phyloP scores from a whole-genome alignment of 2,797 vertebrate species.

The Rachycentron canadum region DNA sequence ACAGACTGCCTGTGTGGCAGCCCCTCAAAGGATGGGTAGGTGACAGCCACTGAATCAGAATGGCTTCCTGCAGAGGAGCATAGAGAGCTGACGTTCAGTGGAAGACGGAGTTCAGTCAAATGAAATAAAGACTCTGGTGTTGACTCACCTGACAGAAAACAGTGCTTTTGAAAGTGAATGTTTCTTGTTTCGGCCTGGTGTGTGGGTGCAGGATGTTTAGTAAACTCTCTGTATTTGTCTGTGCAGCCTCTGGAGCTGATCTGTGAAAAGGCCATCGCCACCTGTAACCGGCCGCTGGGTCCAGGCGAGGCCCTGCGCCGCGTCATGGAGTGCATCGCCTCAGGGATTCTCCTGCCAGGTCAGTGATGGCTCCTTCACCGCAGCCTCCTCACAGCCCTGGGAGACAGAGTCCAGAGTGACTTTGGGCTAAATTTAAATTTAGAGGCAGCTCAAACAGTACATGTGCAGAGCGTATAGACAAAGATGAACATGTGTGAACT shows the following conservation, averaged over 20 bases:
- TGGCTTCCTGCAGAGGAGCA: not conserved
- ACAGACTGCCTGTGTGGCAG: constrained; percentile 91
- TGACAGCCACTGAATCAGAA: constrained; percentile 44
- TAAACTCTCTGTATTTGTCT: not conserved
- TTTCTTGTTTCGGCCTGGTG: not conserved
- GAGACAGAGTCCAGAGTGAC: too few species aligned
- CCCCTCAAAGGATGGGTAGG: constrained; percentile 94
- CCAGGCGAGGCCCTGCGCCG: constrained; percentile 93
- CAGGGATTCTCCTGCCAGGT: constrained; percentile 95
- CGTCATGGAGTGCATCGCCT: constrained; percentile 94
- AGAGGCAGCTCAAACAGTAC: not conserved
- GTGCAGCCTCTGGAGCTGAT: constrained; percentile 93
- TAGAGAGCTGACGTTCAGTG: not conserved
- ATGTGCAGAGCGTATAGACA: not conserved
- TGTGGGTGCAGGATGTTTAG: not conserved
- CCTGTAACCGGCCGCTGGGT: constrained; percentile 92
- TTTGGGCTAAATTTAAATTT: not conserved
- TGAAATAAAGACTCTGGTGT: too few species aligned
- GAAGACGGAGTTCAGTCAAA: not conserved
- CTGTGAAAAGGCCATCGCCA: constrained; percentile 95
- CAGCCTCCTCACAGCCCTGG: not conserved
- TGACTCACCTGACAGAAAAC: not conserved
- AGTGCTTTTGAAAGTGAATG: too few species aligned
- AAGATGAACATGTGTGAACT: not conserved
- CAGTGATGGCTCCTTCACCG: constrained; percentile 34